Evolutionary conservation across 2,888 invertebrate genomes (phyloP).

Genomic region (Aradus depressus): DNA sequence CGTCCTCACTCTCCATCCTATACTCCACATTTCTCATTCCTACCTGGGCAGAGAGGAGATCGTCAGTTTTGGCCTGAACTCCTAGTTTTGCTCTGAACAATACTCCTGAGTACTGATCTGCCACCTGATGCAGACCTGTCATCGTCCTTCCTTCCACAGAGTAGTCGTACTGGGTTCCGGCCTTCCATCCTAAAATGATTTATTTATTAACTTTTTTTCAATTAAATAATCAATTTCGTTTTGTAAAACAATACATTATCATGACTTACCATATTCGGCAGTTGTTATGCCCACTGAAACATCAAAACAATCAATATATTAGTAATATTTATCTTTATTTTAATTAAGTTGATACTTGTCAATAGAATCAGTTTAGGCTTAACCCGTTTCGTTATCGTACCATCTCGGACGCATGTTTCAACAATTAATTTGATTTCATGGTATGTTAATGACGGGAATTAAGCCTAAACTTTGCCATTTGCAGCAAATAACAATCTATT

Average conservation of each 20-base stretch:
- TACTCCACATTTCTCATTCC: no score
- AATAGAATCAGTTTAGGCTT: no score
- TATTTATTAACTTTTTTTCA: not conserved
- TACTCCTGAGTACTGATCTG: slow-evolving; percentile 45
- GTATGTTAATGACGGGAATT: no score
- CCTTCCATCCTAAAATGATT: slow-evolving; percentile 34
- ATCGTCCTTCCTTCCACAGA: slow-evolving; percentile 42
- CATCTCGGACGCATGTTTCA: not conserved
- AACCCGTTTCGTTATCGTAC: no score
- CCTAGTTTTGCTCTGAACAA: slow-evolving; percentile 44
- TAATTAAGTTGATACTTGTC: no score
- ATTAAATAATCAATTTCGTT: not conserved
- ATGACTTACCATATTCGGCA: slow-evolving; percentile 16
- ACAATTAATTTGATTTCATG: not conserved
- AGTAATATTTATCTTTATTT: no score
- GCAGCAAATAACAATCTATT: no score
- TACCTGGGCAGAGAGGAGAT: slow-evolving; percentile 24
- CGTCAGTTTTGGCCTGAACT: slow-evolving; percentile 39
- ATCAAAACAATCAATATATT: not conserved
- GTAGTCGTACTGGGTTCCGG: slow-evolving; percentile 36
- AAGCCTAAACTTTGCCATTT: no score
- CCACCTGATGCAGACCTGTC: slow-evolving; percentile 45
- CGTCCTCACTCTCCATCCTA: no score
- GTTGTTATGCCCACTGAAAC: slow-evolving; percentile 15
- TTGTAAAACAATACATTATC: not conserved